Base-by-base conservation (phyloP, 1,140 invertebrate genomes). In the Pogonognathellus flavescens region DNA sequence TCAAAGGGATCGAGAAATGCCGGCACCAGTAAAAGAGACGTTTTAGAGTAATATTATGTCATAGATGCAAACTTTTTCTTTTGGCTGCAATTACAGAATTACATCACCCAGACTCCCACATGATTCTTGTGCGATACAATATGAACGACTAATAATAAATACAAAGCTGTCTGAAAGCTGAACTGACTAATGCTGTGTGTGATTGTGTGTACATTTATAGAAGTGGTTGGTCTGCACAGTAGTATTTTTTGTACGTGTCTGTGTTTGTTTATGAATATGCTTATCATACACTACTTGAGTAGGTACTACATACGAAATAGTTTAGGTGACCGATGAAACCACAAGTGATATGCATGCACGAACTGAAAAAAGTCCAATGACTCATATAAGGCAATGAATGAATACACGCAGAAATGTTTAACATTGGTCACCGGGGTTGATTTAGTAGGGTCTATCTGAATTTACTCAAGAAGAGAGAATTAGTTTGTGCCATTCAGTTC, bases 351-450 rank as follows among this genome's bases (percentile, higher is more conserved):
- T 66, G 14, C 62, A 25, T 66, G 14, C 62, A 31, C 22, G 18
- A 57, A 57, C 11, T 76, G 41, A 18, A 76, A 76, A 76, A 76
- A 76, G 70, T 76, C 70, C 70, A 76, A 76, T 76, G 70, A 76
- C 70, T 76, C 70, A 76, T 31, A 49, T 18, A 76, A 16, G 7
- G 25, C 41, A 16, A 13, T 14, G 7, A 76, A 18, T 76, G 41
- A 49, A 76, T 76, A 76, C 41, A 62, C 25, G 16, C 70, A 76
- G 16, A 10, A n/a, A 72, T 11, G 66, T 31, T 50, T 50, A n/a
- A 6, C 31, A 41, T 41, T 41, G 31, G 31, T 41, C 31, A 41
- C 31, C 1, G 31, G 2, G 6, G 31, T 41, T 3, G 2, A n/a
- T 57, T 57, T 57, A 57, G 53, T 57, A 10, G 53, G 31, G 31